These are phyloP conservation scores for Mya arenaria DNA, from an alignment of 1,140 invertebrate species.

Conservation along the genomic window DNA sequence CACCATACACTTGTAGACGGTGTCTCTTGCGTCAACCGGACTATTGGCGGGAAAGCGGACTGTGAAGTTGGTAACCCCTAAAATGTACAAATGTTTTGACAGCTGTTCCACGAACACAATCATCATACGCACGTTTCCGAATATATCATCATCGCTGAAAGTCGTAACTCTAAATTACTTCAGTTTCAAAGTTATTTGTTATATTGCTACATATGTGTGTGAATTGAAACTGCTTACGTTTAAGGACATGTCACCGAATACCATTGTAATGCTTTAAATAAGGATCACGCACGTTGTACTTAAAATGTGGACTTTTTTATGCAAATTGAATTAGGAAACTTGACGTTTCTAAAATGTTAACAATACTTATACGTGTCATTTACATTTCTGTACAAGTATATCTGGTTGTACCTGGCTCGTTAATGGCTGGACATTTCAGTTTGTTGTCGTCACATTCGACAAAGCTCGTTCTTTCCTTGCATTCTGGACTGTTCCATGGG, in stretches of 20 bases:
- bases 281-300: background rate
- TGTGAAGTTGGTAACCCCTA: conserved; percentile 61
- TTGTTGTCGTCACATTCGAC: conserved; percentile 22
- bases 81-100: conserved; percentile 6
- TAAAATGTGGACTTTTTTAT: background rate
- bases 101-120: background rate
- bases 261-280: background rate
- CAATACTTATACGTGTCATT: background rate
- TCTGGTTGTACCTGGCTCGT: conserved; percentile 55
- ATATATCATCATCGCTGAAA: background rate
- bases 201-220: too few relatives aligned
- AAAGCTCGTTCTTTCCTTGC: conserved; percentile 44
- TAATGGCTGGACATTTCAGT: conserved; percentile 47
- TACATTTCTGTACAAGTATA: background rate
- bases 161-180: too few relatives aligned
- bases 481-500: conserved; percentile 35
- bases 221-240: background rate
- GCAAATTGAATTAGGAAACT: background rate
- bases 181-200: background rate
- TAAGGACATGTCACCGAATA: background rate
- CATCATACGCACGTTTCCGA: background rate
- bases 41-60: conserved; percentile 52
- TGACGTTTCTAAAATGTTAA: background rate
- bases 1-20: conserved; percentile 57
- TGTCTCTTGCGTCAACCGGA: conserved; percentile 37